Conservation (phyloP, 2,797 vertebrate genomes). For the Stomatorhinus walkeri region DNA sequence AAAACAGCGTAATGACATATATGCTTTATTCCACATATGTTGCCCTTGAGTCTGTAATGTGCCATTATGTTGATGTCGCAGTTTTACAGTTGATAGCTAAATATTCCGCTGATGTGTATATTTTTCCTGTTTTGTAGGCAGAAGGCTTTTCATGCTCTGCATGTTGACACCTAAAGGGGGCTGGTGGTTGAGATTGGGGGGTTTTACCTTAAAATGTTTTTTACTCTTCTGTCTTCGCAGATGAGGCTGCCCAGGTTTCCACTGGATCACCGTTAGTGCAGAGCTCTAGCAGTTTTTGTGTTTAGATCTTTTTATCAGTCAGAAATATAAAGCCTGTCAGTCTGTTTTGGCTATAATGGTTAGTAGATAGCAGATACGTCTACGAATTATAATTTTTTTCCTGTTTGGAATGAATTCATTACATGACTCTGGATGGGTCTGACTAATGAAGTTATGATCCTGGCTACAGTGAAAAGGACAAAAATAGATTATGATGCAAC, state of each 20-base stretch:
- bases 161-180: not conserved
- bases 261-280: not conserved
- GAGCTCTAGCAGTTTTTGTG: not conserved
- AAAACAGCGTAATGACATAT: not conserved
- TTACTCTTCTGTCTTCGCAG: not conserved
- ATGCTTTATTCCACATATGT: not conserved
- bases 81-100: not conserved
- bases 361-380: not conserved
- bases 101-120: not conserved
- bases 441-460: conserved; percentile 7
- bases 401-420: not conserved
- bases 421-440: not conserved
- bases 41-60: not conserved
- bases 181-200: not conserved
- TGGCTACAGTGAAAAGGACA: not conserved
- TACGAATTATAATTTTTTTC: not conserved
- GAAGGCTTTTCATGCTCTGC: not conserved
- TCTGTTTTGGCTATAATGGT: not conserved
- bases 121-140: not conserved
- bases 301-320: not conserved
- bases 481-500: conserved; percentile 10
- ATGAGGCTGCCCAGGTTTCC: not conserved
- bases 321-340: not conserved
- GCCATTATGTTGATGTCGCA: not conserved
- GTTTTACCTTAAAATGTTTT: conserved; percentile 1